phyloP scores from a whole-genome alignment of 2,113 vertebrate species.

The Vicugna pacos region DNA sequence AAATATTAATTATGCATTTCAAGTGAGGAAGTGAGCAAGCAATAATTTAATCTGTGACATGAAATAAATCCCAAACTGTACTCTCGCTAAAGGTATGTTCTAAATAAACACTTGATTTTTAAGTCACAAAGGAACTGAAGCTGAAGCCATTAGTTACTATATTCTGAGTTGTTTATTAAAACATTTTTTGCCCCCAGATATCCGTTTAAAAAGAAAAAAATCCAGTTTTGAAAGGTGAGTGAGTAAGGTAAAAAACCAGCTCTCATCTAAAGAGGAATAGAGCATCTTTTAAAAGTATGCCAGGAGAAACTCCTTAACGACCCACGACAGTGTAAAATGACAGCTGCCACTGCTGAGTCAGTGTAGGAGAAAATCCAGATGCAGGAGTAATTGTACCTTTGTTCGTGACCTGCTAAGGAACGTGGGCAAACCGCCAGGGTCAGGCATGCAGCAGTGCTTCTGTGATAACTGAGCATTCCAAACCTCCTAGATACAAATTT shows the following conservation, averaged over 20 bases:
- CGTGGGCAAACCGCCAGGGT: not conserved
- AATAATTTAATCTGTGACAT: constrained; percentile 86
- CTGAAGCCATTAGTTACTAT: constrained; percentile 78
- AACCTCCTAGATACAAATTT: not conserved
- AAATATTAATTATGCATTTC: constrained; percentile 87
- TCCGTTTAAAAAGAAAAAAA: constrained; percentile 54
- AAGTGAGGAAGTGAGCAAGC: constrained; percentile 83
- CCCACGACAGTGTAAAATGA: constrained; percentile 34
- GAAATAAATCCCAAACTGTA: constrained; percentile 84
- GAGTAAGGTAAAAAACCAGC: constrained; percentile 50
- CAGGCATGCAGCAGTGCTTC: not conserved
- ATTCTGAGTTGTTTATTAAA: constrained; percentile 82
- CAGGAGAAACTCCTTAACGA: constrained; percentile 56
- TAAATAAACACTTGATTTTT: constrained; percentile 85
- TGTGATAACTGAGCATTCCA: constrained; percentile 38
- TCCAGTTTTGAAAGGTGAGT: constrained; percentile 43
- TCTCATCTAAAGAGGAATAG: constrained; percentile 51
- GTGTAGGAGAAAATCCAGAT: constrained; percentile 37
- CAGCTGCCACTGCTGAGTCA: not conserved
- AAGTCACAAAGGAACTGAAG: constrained; percentile 83
- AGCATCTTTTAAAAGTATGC: constrained; percentile 50
- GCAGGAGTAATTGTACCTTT: constrained; percentile 42
- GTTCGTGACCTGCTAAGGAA: constrained; percentile 45
- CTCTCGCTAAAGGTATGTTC: constrained; percentile 82
- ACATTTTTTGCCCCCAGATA: constrained; percentile 47